These are phyloP conservation scores for Drosophila longiperda DNA, from an alignment of 2,888 invertebrate species.

Conservation along the genomic window DNA sequence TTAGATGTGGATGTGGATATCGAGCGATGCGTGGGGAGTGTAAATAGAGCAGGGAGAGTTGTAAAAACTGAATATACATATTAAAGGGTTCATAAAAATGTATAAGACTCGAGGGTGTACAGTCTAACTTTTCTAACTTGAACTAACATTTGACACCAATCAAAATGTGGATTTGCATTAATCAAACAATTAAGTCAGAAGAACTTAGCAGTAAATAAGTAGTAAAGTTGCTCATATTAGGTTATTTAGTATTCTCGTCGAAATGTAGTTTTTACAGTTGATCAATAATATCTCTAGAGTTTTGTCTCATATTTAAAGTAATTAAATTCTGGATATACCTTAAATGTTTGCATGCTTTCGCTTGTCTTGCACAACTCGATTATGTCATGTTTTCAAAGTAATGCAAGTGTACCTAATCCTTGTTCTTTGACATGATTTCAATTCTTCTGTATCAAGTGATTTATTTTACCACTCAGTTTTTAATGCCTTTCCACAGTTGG, in stretches of 20 bases:
- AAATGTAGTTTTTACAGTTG: neutral
- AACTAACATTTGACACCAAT: neutral
- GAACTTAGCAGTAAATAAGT: neutral
- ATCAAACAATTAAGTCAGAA: neutral
- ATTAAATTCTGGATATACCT: neutral
- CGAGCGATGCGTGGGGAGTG: slow-evolving; percentile 27
- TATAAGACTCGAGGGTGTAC: neutral
- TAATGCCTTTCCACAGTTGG: slow-evolving; percentile 9
- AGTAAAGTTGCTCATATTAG: neutral
- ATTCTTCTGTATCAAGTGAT: neutral
- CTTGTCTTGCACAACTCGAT: neutral
- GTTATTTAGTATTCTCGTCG: neutral
- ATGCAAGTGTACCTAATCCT: neutral
- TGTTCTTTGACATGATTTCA: neutral
- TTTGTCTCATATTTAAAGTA: neutral
- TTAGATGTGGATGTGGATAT: slow-evolving; percentile 3
- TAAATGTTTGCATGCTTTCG: neutral
- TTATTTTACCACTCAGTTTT: slow-evolving; percentile 2
- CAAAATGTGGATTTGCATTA: neutral
- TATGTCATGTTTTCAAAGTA: neutral
- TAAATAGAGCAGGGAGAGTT: slow-evolving; percentile 27
- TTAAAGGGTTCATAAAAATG: slow-evolving; percentile 9
- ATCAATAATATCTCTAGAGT: neutral
- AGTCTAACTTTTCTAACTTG: neutral
- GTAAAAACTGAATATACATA: slow-evolving; percentile 7